A percentile compares a stretch with the other conserved stretches of the same genome.
Evolutionary conservation across 2,797 vertebrate genomes (phyloP).

Genomic region (Mormyrops attenuatus): DNA sequence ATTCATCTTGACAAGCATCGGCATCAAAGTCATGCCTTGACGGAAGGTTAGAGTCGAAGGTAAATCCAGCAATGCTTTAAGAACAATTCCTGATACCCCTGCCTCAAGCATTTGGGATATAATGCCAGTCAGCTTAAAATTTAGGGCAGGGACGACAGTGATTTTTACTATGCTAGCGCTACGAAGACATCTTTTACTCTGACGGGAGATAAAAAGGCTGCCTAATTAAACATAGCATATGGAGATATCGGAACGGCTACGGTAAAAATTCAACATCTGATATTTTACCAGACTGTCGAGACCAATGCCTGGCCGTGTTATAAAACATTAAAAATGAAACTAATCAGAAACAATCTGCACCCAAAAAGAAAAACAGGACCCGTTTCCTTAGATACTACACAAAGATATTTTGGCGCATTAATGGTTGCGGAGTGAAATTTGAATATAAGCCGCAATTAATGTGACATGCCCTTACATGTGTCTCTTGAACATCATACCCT

Average conservation of each 20-base stretch:
- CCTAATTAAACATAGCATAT: not conserved
- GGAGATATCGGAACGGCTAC: not conserved
- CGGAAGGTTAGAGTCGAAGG: not conserved
- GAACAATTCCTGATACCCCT: not conserved
- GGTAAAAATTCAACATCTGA: not conserved
- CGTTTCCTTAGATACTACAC: not conserved
- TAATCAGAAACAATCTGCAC: not conserved
- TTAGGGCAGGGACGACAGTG: conserved; percentile 9
- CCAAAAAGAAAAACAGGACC: not conserved
- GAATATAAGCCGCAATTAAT: not conserved
- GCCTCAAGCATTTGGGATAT: not conserved
- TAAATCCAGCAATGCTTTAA: not conserved
- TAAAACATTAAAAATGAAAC: conserved; percentile 4
- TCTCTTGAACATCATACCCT: not conserved
- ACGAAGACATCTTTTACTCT: not conserved
- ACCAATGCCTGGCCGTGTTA: not conserved
- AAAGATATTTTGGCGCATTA: not conserved
- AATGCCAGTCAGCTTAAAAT: conserved; percentile 18
- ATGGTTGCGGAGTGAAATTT: not conserved
- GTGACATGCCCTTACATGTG: not conserved
- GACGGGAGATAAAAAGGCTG: not conserved
- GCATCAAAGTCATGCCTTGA: not conserved
- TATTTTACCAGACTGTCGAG: not conserved
- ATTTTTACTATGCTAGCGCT: not conserved
- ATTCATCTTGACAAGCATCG: conserved; percentile 8